These are phyloP conservation scores for Tenebrosternarchus preto DNA, from an alignment of 2,113 vertebrate genomes.

Conservation along the genomic window DNA sequence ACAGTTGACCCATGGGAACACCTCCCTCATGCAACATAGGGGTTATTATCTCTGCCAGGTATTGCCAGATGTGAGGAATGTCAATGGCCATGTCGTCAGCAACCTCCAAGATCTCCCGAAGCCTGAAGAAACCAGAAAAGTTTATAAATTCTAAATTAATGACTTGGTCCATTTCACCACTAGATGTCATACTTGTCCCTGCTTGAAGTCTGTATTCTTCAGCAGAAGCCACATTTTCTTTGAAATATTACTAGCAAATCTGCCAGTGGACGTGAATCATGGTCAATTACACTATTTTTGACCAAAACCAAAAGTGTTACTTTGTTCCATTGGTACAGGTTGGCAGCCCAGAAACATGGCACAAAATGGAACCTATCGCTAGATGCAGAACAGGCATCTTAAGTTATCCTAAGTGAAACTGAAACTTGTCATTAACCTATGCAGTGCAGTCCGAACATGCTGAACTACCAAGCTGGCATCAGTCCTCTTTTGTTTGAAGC, in stretches of 20 bases:
- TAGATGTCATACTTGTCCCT: background rate
- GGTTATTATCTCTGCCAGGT: conserved; percentile 89
- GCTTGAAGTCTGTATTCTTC: too few relatives aligned
- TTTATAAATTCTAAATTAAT: too few relatives aligned
- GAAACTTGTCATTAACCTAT: background rate
- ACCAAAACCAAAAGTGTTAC: background rate
- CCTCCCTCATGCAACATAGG: conserved; percentile 90
- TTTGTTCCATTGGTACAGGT: conserved; percentile 8
- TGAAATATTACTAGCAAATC: too few relatives aligned
- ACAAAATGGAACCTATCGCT: conserved; percentile 4
- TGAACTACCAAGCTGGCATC: background rate
- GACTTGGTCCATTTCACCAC: background rate
- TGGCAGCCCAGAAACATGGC: conserved; percentile 26
- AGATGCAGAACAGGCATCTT: background rate
- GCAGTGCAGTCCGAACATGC: background rate
- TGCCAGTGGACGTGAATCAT: too few relatives aligned
- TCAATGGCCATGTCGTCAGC: conserved; percentile 97
- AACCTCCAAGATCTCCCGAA: conserved; percentile 87
- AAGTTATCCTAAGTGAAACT: background rate
- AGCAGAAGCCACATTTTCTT: too few relatives aligned
- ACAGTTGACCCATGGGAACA: conserved; percentile 89
- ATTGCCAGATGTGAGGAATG: conserved; percentile 96
- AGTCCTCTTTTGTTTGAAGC: background rate
- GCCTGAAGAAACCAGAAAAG: conserved; percentile 66
- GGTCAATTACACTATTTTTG: too few relatives aligned